phyloP scores from a whole-genome alignment of 2,113 vertebrate genomes.

The Penelope pileata region DNA sequence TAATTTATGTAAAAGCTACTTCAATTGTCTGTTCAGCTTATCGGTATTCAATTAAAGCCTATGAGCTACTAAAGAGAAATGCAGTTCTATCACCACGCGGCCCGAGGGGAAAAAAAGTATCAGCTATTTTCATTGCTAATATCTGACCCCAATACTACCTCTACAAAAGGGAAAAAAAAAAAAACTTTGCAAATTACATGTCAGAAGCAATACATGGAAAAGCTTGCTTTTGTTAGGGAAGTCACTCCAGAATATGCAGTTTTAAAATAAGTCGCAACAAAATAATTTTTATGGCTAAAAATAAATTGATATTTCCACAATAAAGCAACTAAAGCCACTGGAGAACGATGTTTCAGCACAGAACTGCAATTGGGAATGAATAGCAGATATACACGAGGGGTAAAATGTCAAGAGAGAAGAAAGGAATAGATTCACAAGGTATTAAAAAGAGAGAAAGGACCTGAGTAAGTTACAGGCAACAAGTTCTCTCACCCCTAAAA shows the following conservation, averaged over 20 bases:
- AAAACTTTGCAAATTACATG: neutral
- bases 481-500: neutral
- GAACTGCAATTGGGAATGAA: neutral
- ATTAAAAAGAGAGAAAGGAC: neutral
- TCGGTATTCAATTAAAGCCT: neutral
- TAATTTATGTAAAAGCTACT: neutral
- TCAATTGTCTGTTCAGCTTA: neutral
- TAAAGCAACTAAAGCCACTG: neutral
- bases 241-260: neutral
- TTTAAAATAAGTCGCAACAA: neutral
- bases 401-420: neutral
- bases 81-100: neutral
- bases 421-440: neutral
- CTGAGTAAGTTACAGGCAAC: neutral
- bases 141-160: neutral
- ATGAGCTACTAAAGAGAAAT: neutral
- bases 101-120: neutral
- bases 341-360: neutral
- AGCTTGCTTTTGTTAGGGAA: neutral
- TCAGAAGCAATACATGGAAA: neutral
- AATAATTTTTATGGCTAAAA: neutral
- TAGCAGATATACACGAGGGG: neutral
- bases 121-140: neutral
- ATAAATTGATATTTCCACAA: neutral
- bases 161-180: neutral